Evolutionary conservation across 2,888 invertebrate species (phyloP).

Genomic region (Ichneumon xanthorius): DNA sequence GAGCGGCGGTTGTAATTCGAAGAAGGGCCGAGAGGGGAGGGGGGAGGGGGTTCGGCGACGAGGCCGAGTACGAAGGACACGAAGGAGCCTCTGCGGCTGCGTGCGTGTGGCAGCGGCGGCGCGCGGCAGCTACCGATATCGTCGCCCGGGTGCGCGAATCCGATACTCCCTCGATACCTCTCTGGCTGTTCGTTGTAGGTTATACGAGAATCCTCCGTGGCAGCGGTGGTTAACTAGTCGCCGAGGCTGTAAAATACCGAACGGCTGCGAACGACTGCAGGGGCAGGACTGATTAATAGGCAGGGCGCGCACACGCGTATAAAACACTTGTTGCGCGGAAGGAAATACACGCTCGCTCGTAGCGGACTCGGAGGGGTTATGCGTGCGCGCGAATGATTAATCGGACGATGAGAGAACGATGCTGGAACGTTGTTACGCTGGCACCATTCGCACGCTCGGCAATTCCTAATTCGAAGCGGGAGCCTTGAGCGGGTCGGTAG

Average conservation of each 20-base stretch:
- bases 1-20: slow-evolving; percentile 62
- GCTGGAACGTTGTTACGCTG: slow-evolving; percentile 36
- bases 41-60: slow-evolving; percentile 18
- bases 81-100: slow-evolving; percentile 64
- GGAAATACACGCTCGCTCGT: slow-evolving; percentile 45
- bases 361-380: background rate
- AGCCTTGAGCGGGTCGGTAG: slow-evolving; percentile 56
- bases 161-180: slow-evolving; percentile 43
- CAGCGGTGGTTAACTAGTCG: background rate
- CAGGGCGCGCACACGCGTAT: background rate
- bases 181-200: slow-evolving; percentile 7
- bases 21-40: slow-evolving; percentile 21
- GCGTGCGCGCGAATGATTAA: slow-evolving; percentile 31
- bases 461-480: slow-evolving; percentile 62
- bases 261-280: background rate
- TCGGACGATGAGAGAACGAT: slow-evolving; percentile 27
- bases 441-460: slow-evolving; percentile 71
- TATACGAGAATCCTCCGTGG: slow-evolving; percentile 41
- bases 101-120: slow-evolving; percentile 72
- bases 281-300: background rate
- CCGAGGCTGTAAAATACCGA: background rate
- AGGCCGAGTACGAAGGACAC: slow-evolving; percentile 24
- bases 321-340: slow-evolving; percentile 12
- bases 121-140: slow-evolving; percentile 57
- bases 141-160: slow-evolving; percentile 37